Percentiles rank a stretch among this genome's conserved stretches.
These are phyloP conservation scores for Drosophila borealis DNA, from an alignment of 2,888 invertebrate species.

Conservation along the genomic window DNA sequence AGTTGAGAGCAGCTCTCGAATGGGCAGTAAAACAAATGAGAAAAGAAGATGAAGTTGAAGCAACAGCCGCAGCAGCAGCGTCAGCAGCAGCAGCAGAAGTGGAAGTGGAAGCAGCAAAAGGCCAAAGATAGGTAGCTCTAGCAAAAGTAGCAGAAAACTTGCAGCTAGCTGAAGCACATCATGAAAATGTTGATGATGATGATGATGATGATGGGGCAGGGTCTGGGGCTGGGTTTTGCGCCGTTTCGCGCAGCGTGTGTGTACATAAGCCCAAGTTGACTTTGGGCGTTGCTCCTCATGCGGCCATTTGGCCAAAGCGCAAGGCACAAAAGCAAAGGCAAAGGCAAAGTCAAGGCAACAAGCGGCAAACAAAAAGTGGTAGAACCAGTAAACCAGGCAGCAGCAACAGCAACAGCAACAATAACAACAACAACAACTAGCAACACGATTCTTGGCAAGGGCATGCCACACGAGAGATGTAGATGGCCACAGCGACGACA, in stretches of 20 bases:
- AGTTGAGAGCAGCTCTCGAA: slow-evolving; percentile 49
- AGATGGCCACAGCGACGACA: slow-evolving; percentile 21
- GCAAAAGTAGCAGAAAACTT: slow-evolving; percentile 50
- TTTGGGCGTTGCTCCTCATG: slow-evolving; percentile 66
- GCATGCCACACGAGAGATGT: slow-evolving; percentile 50
- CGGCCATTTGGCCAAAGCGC: slow-evolving; percentile 77
- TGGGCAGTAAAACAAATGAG: slow-evolving; percentile 35
- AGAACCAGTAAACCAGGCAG: slow-evolving; percentile 53
- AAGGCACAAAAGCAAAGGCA: slow-evolving; percentile 41
- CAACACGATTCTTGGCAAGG: slow-evolving; percentile 57
- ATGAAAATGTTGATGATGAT: slow-evolving; percentile 10
- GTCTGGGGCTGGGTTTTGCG: slow-evolving; percentile 32
- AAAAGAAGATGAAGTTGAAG: slow-evolving; percentile 33
- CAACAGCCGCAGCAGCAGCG: slow-evolving; percentile 5
- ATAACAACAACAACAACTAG: slow-evolving; percentile 13
- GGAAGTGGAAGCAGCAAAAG: slow-evolving; percentile 41
- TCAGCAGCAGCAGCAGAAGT: slow-evolving; percentile 29
- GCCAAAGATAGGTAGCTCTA: slow-evolving; percentile 41
- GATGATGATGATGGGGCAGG: slow-evolving; percentile 8
- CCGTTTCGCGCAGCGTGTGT: slow-evolving; percentile 37
- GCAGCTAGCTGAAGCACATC: slow-evolving; percentile 27
- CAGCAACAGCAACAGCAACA: slow-evolving; percentile 24
- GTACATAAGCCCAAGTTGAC: slow-evolving; percentile 55
- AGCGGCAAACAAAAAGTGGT: slow-evolving; percentile 51
- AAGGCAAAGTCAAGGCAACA: slow-evolving; percentile 59